Base-by-base conservation (phyloP, 2,113 vertebrate genomes). In the Aix galericulata region DNA sequence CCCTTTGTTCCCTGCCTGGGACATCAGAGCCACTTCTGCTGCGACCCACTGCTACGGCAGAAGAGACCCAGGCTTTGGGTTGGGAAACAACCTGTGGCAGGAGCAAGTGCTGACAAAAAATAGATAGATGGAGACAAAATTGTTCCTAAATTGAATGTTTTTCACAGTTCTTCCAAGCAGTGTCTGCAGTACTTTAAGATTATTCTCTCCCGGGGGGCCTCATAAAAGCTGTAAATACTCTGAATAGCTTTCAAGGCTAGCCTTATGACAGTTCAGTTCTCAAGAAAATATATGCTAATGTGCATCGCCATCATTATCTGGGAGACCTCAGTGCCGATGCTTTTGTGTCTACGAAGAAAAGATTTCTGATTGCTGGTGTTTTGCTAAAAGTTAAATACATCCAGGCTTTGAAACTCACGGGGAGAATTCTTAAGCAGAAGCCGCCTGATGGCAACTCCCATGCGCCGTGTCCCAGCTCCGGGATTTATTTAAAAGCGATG, bases 171-270 rank as follows among this genome's bases (percentile, higher is more conserved):
- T 97, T 96, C 89, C 90, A 64, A 96, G 96, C 93, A 32, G 74
- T 63, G 92, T 92, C 96, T 97, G 96, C 90, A 69, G 85, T 48
- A 77, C 87, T 97, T 95, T 53, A 62, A 95, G 96, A 97, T 96
- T 94, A 96, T 91, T 97, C 95, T 87, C 93, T 97, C 97, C 96
- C 27, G 5, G 95, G 94, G 97, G 94, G 93, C 73, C 96, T 96
- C 92, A 93, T 96, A 94, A 97, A 95, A 96, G 96, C 97, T 91
- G 95, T 97, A 98, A 98, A 98, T 97, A 98, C 95, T 96, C 85
- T 23, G 82, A 97, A 96, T 94, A 95, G 96, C 96, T 98, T 97
- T 97, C 96, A 94, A 93, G 96, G 95, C 93, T 63, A 56, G 83
- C 93, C 93, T 69, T 91, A 88, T n/a, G 92, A 95, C 96, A 94